phyloP scores from a whole-genome alignment of 1,140 invertebrate species.

The Venturia canescens region DNA sequence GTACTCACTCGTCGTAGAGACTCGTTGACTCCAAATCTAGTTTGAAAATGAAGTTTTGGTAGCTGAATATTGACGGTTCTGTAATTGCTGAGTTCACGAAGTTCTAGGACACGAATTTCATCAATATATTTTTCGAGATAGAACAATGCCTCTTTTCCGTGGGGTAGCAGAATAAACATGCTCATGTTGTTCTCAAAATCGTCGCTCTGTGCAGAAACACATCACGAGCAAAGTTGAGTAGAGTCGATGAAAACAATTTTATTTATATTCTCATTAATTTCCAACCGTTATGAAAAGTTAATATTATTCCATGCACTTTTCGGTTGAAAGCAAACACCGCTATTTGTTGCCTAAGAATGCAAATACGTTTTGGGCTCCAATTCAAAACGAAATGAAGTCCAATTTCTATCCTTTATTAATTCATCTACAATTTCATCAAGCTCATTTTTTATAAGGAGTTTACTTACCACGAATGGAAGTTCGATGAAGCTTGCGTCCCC shows the following conservation, averaged over 20 bases:
- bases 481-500: constrained; percentile 74
- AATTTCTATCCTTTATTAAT: too few relatives aligned
- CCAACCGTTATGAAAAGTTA: too few relatives aligned
- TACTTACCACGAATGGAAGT: constrained; percentile 77
- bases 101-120: constrained; percentile 59
- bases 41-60: constrained; percentile 81
- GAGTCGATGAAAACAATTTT: background rate
- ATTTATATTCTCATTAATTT: too few relatives aligned
- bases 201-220: constrained; percentile 23
- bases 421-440: too few relatives aligned
- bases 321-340: too few relatives aligned
- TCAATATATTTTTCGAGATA: constrained; percentile 73
- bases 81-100: constrained; percentile 47
- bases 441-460: background rate
- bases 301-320: too few relatives aligned
- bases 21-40: constrained; percentile 75
- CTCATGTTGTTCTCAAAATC: constrained; percentile 76
- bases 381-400: too few relatives aligned
- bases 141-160: constrained; percentile 77
- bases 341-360: too few relatives aligned
- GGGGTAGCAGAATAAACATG: constrained; percentile 82
- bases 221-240: background rate
- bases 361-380: too few relatives aligned
- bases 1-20: constrained; percentile 76
- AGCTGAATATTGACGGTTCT: constrained; percentile 77